Evolutionary conservation across 2,888 invertebrate species (phyloP).

Genomic region (Drosophila macrospina): DNA sequence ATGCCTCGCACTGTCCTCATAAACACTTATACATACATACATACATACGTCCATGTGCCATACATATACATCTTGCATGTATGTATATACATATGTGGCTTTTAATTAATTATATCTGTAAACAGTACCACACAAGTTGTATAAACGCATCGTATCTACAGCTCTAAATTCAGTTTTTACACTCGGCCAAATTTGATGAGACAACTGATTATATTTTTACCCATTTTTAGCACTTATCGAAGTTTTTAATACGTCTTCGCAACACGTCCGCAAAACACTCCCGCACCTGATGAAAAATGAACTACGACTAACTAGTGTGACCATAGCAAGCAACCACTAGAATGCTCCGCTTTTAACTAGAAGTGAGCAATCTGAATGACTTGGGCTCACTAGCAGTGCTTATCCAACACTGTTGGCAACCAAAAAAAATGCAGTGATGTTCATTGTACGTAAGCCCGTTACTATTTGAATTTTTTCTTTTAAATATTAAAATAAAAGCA

Average conservation of each 20-base stretch:
- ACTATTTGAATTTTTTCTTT: too few species aligned
- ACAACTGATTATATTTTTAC: conserved; percentile 49
- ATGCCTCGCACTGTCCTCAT: conserved; percentile 23
- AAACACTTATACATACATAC: conserved; percentile 12
- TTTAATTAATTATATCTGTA: conserved; percentile 53
- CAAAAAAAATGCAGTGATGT: too few species aligned
- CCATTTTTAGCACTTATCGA: conserved; percentile 65
- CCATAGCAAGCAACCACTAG: conserved; percentile 14
- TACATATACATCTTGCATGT: conserved; percentile 15
- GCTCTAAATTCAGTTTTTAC: conserved; percentile 22
- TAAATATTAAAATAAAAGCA: too few species aligned
- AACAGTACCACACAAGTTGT: conserved; percentile 23
- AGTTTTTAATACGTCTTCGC: conserved; percentile 58
- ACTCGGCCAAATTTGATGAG: conserved; percentile 34
- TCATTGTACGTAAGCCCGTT: too few species aligned
- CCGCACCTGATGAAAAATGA: conserved; percentile 49
- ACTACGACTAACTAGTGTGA: conserved; percentile 50
- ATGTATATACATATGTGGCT: conserved; percentile 47
- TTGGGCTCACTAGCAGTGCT: too few species aligned
- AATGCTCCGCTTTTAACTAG: conserved; percentile 17
- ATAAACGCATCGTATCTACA: conserved; percentile 18
- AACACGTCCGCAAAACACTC: conserved; percentile 52
- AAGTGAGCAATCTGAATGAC: too few species aligned
- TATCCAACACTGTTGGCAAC: too few species aligned
- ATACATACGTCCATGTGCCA: conserved; percentile 13